Evolutionary conservation across 2,888 invertebrate species (phyloP).

Genomic region (Tachina grossa): DNA sequence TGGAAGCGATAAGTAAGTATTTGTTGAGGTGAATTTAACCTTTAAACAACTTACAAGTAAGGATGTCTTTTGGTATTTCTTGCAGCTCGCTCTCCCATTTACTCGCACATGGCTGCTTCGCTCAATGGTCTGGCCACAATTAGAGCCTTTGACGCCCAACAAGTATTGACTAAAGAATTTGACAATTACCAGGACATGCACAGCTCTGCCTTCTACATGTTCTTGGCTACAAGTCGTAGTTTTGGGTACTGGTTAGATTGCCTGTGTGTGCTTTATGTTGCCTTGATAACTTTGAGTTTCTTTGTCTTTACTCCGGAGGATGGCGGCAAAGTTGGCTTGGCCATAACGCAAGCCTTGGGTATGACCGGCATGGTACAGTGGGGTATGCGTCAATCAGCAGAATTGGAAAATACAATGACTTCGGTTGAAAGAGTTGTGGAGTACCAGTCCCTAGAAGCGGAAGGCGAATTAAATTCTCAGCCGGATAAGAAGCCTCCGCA

Average conservation of each 20-base stretch:
- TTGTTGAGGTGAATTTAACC: not conserved
- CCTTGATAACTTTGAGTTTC: slow-evolving; percentile 92
- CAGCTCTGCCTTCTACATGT: slow-evolving; percentile 95
- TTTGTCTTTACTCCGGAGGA: slow-evolving; percentile 87
- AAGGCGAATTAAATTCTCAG: slow-evolving; percentile 86
- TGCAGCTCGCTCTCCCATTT: slow-evolving; percentile 94
- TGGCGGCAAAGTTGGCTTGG: slow-evolving; percentile 90
- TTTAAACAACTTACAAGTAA: not conserved
- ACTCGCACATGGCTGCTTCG: slow-evolving; percentile 94
- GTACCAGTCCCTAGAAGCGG: slow-evolving; percentile 84
- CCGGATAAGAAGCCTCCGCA: slow-evolving; percentile 86
- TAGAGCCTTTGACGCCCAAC: slow-evolving; percentile 92
- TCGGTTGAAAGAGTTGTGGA: slow-evolving; percentile 92
- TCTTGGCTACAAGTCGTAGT: slow-evolving; percentile 95
- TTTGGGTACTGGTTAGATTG: slow-evolving; percentile 97
- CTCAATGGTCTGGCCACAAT: slow-evolving; percentile 96
- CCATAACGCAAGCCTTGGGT: slow-evolving; percentile 91
- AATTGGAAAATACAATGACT: slow-evolving; percentile 93
- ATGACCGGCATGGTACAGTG: slow-evolving; percentile 88
- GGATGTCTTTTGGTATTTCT: not conserved
- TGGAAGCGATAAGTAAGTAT: slow-evolving; percentile 91
- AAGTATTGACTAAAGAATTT: slow-evolving; percentile 90
- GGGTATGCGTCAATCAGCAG: slow-evolving; percentile 96
- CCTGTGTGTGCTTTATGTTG: slow-evolving; percentile 93
- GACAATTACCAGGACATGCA: slow-evolving; percentile 93